phyloP scores from a whole-genome alignment of 2,113 vertebrate genomes.

The Vanacampus margaritifer region DNA sequence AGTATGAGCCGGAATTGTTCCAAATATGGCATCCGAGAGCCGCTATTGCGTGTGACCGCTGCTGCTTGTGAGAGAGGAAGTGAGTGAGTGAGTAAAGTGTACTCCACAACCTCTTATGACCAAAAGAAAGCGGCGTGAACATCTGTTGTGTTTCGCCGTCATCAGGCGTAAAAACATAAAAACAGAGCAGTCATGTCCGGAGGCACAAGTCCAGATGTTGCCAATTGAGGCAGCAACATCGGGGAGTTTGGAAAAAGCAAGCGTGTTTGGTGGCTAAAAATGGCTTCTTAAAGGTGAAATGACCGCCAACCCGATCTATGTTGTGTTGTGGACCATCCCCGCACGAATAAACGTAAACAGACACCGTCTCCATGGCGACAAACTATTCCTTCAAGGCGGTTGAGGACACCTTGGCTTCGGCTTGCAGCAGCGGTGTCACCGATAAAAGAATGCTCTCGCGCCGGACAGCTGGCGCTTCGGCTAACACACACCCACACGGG shows the following conservation, averaged over 20 bases:
- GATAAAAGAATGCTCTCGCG: constrained; percentile 23
- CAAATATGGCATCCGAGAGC: neutral
- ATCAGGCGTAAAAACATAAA: constrained; percentile 41
- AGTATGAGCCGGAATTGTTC: too few relatives aligned
- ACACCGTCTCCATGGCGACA: constrained; percentile 34
- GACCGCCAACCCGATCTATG: constrained; percentile 11
- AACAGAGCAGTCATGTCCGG: constrained; percentile 30
- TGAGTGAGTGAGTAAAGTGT: constrained; percentile 12
- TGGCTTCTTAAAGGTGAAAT: constrained; percentile 13
- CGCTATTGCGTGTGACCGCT: neutral
- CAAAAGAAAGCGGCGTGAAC: constrained; percentile 42
- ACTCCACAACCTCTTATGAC: constrained; percentile 21
- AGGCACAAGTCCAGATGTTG: constrained; percentile 56
- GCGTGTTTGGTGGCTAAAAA: neutral
- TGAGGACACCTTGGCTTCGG: constrained; percentile 42
- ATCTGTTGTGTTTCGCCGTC: constrained; percentile 52
- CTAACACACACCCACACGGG: constrained; percentile 3
- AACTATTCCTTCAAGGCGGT: constrained; percentile 37
- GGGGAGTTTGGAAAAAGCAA: neutral
- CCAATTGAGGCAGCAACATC: constrained; percentile 29
- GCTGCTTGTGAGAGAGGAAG: constrained; percentile 3
- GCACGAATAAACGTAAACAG: neutral
- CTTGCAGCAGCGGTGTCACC: constrained; percentile 5
- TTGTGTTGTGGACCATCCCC: constrained; percentile 2
- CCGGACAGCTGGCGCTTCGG: constrained; percentile 3